phyloP scores from a whole-genome alignment of 1,140 invertebrate species.

The Cataglyphis hispanica region DNA sequence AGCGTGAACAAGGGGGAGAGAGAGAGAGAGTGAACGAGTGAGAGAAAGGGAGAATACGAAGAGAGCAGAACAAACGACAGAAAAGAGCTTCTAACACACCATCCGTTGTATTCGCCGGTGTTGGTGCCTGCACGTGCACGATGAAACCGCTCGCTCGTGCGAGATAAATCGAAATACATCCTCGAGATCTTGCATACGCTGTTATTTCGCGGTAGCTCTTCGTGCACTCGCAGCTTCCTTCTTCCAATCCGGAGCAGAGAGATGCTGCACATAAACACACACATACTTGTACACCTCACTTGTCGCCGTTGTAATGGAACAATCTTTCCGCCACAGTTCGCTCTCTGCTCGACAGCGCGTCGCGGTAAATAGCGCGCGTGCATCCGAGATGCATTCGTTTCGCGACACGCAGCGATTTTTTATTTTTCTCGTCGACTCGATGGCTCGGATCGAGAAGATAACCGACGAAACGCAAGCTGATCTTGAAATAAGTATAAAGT shows the following conservation, averaged over 20 bases:
- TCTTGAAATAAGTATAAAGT: slow-evolving; percentile 5
- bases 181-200: slow-evolving; percentile 55
- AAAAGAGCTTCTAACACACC: slow-evolving; percentile 21
- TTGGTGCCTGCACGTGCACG: slow-evolving; percentile 32
- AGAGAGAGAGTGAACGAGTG: slow-evolving; percentile 64
- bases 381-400: slow-evolving; percentile 34
- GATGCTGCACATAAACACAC: not conserved
- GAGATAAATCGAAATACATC: slow-evolving; percentile 60
- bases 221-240: not conserved
- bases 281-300: not conserved
- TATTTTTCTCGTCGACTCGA: slow-evolving; percentile 16
- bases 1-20: slow-evolving; percentile 57
- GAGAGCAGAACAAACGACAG: slow-evolving; percentile 38
- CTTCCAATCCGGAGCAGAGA: not conserved
- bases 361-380: slow-evolving; percentile 35
- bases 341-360: slow-evolving; percentile 39
- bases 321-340: slow-evolving; percentile 58
- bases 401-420: slow-evolving; percentile 2
- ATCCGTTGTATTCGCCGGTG: slow-evolving; percentile 18
- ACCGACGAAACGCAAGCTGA: not conserved
- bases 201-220: slow-evolving; percentile 50
- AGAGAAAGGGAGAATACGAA: slow-evolving; percentile 46
- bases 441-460: not conserved
- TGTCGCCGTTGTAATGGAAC: slow-evolving; percentile 60
- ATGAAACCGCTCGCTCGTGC: slow-evolving; percentile 48